Evolutionary conservation across 2,888 invertebrate genomes (phyloP), one percentile per base, ranked within the genome.

Genomic region (Gari tellinella): DNA sequence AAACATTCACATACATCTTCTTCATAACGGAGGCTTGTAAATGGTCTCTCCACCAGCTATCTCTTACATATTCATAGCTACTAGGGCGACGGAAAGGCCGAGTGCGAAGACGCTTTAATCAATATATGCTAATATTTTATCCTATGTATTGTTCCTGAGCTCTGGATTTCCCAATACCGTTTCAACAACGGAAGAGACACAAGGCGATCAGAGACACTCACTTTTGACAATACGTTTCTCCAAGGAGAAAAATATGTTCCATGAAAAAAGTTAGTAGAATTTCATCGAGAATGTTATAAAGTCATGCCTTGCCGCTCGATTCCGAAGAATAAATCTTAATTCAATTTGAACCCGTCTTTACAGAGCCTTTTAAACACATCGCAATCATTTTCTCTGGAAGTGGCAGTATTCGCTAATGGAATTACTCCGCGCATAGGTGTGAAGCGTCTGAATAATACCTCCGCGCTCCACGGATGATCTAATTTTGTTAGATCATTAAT

Each of bases 401-500:
- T 52, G 63, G 58, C 57, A 56, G 72, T 64, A 79, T 74, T 78
- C 69, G 68, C 80, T 84, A 83, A 86, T 83, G 69, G 57, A 83
- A 83, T 86, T 86, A 86, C 65, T 65, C 46, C 41, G 41, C 40
- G 52, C 23, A 48, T 79, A 86, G 84, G 86, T 85, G 86, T 72
- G 80, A 86, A 84, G 69, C 72, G 66, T 76, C 73, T 69, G 78
- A 67, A 66, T 67, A 76, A 81, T 84, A 81, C 76, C 83, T 80
- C 83, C 74, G 75, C 72, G 72, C 63, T 62, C 75, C 64, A 61
- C 72, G 70, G 72, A 66, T 86, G 80, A 84, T 86, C 78, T 79
- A 84, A 86, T 86, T 84, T 82, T 55, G 62, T 45, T 26, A 52
- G 62, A 73, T 79, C 85, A 86, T 86, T 82, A 86, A 86, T 86